phyloP scores from a whole-genome alignment of 2,888 invertebrate species.

The Girardia tigrina region DNA sequence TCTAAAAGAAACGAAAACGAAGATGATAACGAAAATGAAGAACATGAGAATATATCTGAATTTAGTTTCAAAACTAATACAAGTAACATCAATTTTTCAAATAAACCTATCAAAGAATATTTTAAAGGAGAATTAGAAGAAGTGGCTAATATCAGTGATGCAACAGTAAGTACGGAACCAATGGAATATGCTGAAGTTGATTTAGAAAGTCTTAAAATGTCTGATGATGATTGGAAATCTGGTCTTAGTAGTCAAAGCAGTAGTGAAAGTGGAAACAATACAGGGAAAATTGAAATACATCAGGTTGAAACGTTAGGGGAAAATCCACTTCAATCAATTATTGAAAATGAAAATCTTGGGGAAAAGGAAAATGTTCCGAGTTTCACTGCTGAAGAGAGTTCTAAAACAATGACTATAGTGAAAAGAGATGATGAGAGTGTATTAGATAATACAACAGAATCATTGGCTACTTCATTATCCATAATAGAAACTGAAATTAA shows the following conservation, averaged over 20 bases:
- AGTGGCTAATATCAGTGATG: neutral
- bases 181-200: slow-evolving; percentile 23
- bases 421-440: neutral
- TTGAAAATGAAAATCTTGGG: neutral
- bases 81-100: slow-evolving; percentile 4
- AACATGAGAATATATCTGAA: neutral
- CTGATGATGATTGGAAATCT: slow-evolving; percentile 14
- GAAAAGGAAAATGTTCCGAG: neutral
- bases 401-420: neutral
- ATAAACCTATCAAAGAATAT: neutral
- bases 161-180: neutral
- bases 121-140: neutral
- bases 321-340: neutral
- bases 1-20: neutral
- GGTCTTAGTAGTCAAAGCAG: slow-evolving; percentile 1
- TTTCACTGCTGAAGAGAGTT: neutral
- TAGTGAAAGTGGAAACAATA: neutral
- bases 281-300: slow-evolving; percentile 26
- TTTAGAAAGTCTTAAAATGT: slow-evolving; percentile 7
- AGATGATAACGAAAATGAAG: neutral
- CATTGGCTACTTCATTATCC: neutral
- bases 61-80: neutral
- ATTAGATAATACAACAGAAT: neutral
- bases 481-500: neutral
- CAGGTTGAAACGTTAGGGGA: slow-evolving; percentile 8